Base-by-base conservation (phyloP, 2,888 invertebrate species). In the Ochropleura leucogaster region DNA sequence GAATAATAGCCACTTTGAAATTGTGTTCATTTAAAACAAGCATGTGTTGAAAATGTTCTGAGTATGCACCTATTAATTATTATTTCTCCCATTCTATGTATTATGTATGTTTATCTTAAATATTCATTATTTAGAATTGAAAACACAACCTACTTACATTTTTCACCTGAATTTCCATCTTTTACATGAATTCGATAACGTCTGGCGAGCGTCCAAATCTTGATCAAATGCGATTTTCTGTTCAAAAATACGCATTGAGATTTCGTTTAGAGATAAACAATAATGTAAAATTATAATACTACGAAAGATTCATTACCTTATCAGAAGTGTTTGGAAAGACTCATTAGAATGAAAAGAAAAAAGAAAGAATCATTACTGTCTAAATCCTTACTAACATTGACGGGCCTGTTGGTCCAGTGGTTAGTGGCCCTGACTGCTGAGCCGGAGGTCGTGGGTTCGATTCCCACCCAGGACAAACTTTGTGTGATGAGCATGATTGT, bases 181-280 rank as follows among this genome's bases (percentile, higher is more conserved):
- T 93, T 93, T 92, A 93, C 93, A 93, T 92, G 90, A 92, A 94
- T 93, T 92, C 93, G 94, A 94, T 94, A 94, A 94, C 89, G 90
- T 88, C 89, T 95, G 95, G 94, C 95, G 85, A 80, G 75, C 83
- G 77, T 92, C 95, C 95, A 95, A 91, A 89, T 88, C 72, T 78
- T 80, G 76, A 85, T 82, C 74, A 74, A 79, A 80, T 67, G 76
- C 77, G 82, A 87, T 85, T 81, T 84, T 75, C 80, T 82, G 79
- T 85, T 85, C 85, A 77, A 79, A 84, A 84, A 83, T 83, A 84
- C 78, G 76, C 80, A 82, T 85, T 68, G 84, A 84, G 69, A 68
- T 77, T 82, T 86, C 87, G 84, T 87, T 89, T 85, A 82, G 80
- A 69, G 67, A 69, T 85, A 84, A 85, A 40, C 7, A 7, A 74